Evolutionary conservation across 1,140 invertebrate species (phyloP), one percentile per base, ranked within the genome.

Genomic region (Medauroidea extradentata): DNA sequence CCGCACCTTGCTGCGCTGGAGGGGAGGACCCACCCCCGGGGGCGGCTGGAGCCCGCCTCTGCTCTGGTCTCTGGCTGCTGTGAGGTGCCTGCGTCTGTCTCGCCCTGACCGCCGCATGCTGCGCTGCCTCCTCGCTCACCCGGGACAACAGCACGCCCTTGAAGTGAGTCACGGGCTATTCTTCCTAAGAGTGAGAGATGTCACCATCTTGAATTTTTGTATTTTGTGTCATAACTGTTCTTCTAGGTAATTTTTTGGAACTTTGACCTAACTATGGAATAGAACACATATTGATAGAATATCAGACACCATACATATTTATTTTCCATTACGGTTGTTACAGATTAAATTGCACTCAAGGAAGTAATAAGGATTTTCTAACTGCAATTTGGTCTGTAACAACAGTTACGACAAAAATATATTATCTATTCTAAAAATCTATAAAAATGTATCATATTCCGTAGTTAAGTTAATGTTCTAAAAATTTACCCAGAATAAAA

Each of bases 61-160:
- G 4, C 49, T 82, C 9, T 71, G 81, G 34, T 76, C 81, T 5
- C 69, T 85, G 9, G 77, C 83, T 1, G 75, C 83, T n/a, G 78
- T 89, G 60, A 76, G 84, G 54, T 78, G 80, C 3, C 71, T 86
- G 21, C 71, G 79, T 39, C 69, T 88, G 41, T 74, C 69, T 53
- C 73, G 80, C 46, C 57, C 77, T 14, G 74, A 85, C 60, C 78
- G 75, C 55, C 64, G 76, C 48, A 74, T 87, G 16, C 69, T 87
- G 48, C 67, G 71, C 21, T 74, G 71, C n/a, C 71, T 88, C 43
- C 77, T 85, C 65, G 78, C 75, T 1, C 80, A 87, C 63, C 60
- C 69, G 2, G 72, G 76, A 54, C 74, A 76, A 16, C 75, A 77
- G 61, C 81, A 82, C 60, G 78, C 79, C 49, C 63, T 69, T 18